Evolutionary conservation across 1,140 invertebrate species (phyloP).

Genomic region (Lepidurus arcticus): DNA sequence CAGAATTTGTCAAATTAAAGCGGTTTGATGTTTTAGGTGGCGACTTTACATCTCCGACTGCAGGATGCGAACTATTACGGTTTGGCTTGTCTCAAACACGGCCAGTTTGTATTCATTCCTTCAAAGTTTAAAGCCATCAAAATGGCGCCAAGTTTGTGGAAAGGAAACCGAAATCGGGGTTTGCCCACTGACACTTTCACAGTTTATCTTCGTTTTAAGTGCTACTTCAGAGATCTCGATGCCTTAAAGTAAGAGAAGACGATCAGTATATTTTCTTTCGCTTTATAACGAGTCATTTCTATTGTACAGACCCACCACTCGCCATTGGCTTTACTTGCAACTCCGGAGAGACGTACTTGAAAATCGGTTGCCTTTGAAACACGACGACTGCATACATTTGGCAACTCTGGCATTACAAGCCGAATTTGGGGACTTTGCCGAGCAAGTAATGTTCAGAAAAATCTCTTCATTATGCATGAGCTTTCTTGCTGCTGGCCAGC

Average conservation of each 20-base stretch:
- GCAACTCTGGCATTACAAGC: constrained; percentile 26
- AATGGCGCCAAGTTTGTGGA: constrained; percentile 31
- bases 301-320: constrained; percentile 9
- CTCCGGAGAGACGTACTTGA: constrained; percentile 31
- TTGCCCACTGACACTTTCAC: constrained; percentile 29
- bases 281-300: neutral
- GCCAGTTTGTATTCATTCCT: constrained; percentile 29
- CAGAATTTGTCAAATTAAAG: neutral
- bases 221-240: constrained; percentile 26
- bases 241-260: constrained; percentile 26
- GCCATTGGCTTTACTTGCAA: constrained; percentile 32
- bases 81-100: constrained; percentile 24
- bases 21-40: constrained; percentile 7
- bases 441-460: neutral
- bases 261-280: neutral
- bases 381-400: constrained; percentile 24
- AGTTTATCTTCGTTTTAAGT: constrained; percentile 30
- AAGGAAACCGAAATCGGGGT: constrained; percentile 20
- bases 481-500: neutral
- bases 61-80: constrained; percentile 28
- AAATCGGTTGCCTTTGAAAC: constrained; percentile 27
- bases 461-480: constrained; percentile 4
- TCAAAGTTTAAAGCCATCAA: constrained; percentile 17
- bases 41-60: constrained; percentile 23
- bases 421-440: constrained; percentile 28